Base-by-base conservation (phyloP, 2,888 invertebrate species). In the Sinodicranocentrus sp. region DNA sequence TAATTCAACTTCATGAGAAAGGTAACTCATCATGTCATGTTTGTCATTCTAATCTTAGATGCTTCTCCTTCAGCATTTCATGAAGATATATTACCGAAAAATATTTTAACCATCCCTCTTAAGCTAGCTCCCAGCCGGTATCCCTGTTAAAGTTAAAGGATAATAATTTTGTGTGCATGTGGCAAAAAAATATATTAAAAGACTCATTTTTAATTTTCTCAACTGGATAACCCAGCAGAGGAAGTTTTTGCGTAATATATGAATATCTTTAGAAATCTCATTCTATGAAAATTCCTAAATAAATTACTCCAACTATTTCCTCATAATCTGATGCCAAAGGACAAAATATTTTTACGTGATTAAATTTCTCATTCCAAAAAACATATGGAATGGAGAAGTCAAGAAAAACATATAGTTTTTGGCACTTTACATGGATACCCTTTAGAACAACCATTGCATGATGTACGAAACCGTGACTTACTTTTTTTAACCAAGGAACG, bases 21-120 rank as follows among this genome's bases (percentile, higher is more conserved):
- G 59, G 59, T 44, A 73, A 73, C 72, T 61, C 61, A 61, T 59
- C 72, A 73, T 73, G 72, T 73, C 72, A 73, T 43, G 72, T 59
- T 73, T 73, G 72, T 73, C 72, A 59, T 73, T 59, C 26, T 73
- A 73, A 73, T 73, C 72, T 39, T 28, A 26, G 26, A 59, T 59
- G 25, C 59, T 25, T 23, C 25, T 59, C 25, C 26, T 65, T 17
- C 33, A 65, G 33, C 23, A 33, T 65, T 65, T 33, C 39, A 33
- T 5, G 5, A 59, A 59, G 65, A 65, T 65, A 65, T 65, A 65
- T 39, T 23, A 59, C 25, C 3, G 63, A 2, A n/a, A 63, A n/a
- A 52, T 3, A n/a, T 39, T 39, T 8, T 13, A 39, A 8, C 39
- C 13, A 39, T 13, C 39, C 6, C 39, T 39, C 5, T 39, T 39